Evolutionary conservation across 1,140 invertebrate genomes (phyloP).

Genomic region (Aphidius ervi): DNA sequence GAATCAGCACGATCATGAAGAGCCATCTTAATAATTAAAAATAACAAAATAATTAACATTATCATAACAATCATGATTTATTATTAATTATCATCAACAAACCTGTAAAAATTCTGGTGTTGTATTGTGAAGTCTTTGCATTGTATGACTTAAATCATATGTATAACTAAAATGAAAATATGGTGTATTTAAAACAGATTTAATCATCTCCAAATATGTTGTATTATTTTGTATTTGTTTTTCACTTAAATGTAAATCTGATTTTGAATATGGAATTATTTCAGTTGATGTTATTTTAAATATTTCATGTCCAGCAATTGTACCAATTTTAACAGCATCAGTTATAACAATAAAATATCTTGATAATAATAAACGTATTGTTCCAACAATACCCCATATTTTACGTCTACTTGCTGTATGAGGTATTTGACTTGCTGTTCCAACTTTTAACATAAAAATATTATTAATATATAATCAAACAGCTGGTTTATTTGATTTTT

Average conservation of each 20-base stretch:
- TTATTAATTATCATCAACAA: neutral
- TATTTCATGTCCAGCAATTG: constrained; percentile 79
- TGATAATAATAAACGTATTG: constrained; percentile 79
- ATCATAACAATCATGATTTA: no score
- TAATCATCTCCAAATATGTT: constrained; percentile 77
- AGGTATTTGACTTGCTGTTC: constrained; percentile 58
- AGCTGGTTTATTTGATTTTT: constrained; percentile 25
- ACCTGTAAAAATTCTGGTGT: constrained; percentile 76
- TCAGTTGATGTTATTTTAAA: constrained; percentile 81
- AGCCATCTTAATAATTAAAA: constrained; percentile 53
- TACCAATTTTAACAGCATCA: constrained; percentile 77
- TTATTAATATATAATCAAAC: neutral
- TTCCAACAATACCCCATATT: constrained; percentile 88
- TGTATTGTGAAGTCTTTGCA: constrained; percentile 87
- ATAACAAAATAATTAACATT: constrained; percentile 8
- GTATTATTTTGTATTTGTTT: constrained; percentile 75
- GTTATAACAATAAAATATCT: constrained; percentile 89
- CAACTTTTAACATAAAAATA: constrained; percentile 33
- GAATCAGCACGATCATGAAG: constrained; percentile 75
- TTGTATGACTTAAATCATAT: constrained; percentile 88
- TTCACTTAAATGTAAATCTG: constrained; percentile 77
- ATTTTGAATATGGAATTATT: constrained; percentile 81
- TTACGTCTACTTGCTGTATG: constrained; percentile 62
- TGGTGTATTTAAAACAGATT: constrained; percentile 71
- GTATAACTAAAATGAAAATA: constrained; percentile 90